phyloP scores from a whole-genome alignment of 2,797 vertebrate species.

The Galagoides demidoff region DNA sequence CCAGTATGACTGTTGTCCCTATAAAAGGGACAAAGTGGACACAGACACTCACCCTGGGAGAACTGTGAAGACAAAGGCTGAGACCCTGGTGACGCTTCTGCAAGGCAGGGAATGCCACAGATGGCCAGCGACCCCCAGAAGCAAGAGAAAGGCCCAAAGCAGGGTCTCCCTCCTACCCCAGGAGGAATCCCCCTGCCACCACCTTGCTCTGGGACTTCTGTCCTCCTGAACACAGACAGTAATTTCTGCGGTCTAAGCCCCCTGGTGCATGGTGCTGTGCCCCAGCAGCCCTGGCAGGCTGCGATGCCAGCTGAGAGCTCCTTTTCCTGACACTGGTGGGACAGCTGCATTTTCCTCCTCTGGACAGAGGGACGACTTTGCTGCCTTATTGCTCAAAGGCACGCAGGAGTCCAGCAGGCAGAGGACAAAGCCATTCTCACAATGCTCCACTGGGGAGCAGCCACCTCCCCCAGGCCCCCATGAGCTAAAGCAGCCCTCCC shows the following conservation, averaged over 20 bases:
- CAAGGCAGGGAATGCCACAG: no score
- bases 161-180: not conserved
- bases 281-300: fast-evolving
- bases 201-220: not conserved
- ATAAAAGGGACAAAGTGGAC: not conserved
- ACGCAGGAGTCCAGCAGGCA: not conserved
- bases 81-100: fast-evolving
- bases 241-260: not conserved
- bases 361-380: not conserved
- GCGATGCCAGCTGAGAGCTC: not conserved
- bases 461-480: not conserved
- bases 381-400: no score
- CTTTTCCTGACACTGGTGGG: not conserved
- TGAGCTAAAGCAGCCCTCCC: not conserved
- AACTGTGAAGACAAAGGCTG: not conserved
- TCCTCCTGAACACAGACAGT: not conserved
- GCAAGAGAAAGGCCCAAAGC: not conserved
- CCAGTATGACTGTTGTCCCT: not conserved
- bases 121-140: not conserved
- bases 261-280: fast-evolving
- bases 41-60: fast-evolving
- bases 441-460: not conserved
- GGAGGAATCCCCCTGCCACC: not conserved
- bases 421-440: not conserved
- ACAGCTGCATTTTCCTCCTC: not conserved